A percentile compares a stretch with the other conserved stretches of the same genome.
These are phyloP conservation scores for Coptodon rendalli DNA, from an alignment of 2,113 vertebrate species.

Conservation along the genomic window DNA sequence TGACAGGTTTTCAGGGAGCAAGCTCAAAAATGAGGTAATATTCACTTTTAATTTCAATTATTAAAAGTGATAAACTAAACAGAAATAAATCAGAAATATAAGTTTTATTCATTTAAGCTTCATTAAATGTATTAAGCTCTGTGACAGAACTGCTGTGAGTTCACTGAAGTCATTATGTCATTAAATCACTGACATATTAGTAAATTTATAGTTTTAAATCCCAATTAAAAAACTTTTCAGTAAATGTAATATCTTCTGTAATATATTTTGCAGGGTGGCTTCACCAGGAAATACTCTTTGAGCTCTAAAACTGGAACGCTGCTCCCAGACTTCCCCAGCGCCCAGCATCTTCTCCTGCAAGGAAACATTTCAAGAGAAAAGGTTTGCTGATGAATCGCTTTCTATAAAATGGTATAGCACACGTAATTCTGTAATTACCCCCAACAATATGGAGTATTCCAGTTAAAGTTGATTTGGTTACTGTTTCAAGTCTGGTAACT, in stretches of 20 bases:
- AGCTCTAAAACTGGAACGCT: slow-evolving; percentile 98
- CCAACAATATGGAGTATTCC: not conserved
- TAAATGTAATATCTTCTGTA: not conserved
- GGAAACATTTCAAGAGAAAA: slow-evolving; percentile 91
- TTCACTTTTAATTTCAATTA: not conserved
- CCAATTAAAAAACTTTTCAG: not conserved
- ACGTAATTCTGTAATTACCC: not conserved
- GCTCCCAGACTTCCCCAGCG: slow-evolving; percentile 93
- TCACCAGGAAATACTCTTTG: slow-evolving; percentile 96
- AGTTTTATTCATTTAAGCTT: not conserved
- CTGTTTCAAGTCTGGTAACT: not conserved
- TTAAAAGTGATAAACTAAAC: not conserved
- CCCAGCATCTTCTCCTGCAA: slow-evolving; percentile 91
- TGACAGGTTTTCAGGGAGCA: slow-evolving; percentile 93
- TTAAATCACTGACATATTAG: not conserved
- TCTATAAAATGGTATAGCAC: not conserved
- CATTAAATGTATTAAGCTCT: not conserved
- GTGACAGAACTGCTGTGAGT: not conserved
- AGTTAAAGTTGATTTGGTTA: not conserved
- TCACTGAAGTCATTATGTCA: not conserved
- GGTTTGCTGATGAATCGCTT: slow-evolving; percentile 63
- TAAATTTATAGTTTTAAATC: not conserved
- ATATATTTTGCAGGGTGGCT: slow-evolving; percentile 82
- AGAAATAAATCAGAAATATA: not conserved
- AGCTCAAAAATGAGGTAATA: slow-evolving; percentile 94